phyloP scores from a whole-genome alignment of 2,797 vertebrate genomes.

The Sternarchorhynchus goeldii region DNA sequence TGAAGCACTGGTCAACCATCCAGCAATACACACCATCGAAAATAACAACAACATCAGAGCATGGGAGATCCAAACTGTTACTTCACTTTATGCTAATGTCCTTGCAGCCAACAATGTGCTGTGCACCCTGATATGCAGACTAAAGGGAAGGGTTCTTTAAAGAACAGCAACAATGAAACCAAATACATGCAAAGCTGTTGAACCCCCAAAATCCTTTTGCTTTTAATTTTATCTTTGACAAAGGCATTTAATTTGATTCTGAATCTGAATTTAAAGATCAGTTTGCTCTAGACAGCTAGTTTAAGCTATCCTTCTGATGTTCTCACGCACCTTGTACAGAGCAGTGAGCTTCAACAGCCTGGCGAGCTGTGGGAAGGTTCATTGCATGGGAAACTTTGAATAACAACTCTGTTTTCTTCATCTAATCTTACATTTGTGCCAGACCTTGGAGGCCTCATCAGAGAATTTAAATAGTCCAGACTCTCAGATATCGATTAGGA shows the following conservation, averaged over 20 bases:
- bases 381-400: conserved; percentile 45
- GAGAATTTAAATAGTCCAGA: conserved; percentile 55
- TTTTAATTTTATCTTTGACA: no score
- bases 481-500: conserved; percentile 49
- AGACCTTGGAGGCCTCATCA: conserved; percentile 49
- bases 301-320: background rate
- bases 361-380: conserved; percentile 12
- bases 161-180: background rate
- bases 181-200: background rate
- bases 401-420: conserved; percentile 35
- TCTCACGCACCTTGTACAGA: background rate
- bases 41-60: conserved; percentile 75
- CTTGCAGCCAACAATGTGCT: no score
- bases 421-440: conserved; percentile 44
- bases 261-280: no score
- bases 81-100: background rate
- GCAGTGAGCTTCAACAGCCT: background rate
- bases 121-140: no score
- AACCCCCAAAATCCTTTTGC: no score
- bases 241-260: no score
- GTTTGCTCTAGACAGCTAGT: background rate
- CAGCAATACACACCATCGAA: conserved; percentile 67
- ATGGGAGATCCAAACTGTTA: conserved; percentile 55
- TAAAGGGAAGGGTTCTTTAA: background rate
- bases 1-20: conserved; percentile 56